Evolutionary conservation across 1,140 invertebrate genomes (phyloP).

Genomic region (Melitaea cinxia): DNA sequence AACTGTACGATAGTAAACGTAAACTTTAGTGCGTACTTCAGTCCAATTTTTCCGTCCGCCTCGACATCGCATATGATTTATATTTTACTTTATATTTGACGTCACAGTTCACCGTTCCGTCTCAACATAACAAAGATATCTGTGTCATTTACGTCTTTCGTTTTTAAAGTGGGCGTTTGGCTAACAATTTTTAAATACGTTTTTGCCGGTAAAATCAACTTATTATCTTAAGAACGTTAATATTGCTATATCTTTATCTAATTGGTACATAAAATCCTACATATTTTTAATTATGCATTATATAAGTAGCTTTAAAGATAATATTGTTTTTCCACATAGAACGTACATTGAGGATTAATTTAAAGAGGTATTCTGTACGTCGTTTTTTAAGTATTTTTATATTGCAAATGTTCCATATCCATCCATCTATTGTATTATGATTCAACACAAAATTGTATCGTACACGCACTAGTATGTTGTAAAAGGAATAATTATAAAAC

Average conservation of each 20-base stretch:
- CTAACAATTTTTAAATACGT: slow-evolving; percentile 10
- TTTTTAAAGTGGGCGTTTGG: slow-evolving; percentile 21
- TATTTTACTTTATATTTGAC: slow-evolving; percentile 7
- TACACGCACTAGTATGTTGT: background rate
- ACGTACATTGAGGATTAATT: too few species aligned
- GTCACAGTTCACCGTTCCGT: slow-evolving; percentile 29
- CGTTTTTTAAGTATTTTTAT: too few species aligned
- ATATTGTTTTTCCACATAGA: too few species aligned
- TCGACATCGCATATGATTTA: background rate
- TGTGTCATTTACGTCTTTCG: slow-evolving; percentile 16
- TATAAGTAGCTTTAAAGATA: too few species aligned
- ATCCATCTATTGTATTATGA: too few species aligned
- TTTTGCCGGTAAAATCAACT: background rate
- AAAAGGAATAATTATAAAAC: background rate
- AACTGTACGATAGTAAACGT: too few species aligned
- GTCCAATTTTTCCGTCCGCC: background rate
- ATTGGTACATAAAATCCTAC: background rate
- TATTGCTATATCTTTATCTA: background rate
- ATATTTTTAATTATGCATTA: too few species aligned
- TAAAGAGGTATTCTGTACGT: too few species aligned
- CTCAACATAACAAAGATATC: slow-evolving; percentile 14
- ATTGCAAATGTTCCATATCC: too few species aligned
- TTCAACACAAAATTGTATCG: too few species aligned
- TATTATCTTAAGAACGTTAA: background rate
- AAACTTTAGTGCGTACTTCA: background rate